phyloP scores from a whole-genome alignment of 2,113 vertebrate species.

The Eudorcas thomsonii region DNA sequence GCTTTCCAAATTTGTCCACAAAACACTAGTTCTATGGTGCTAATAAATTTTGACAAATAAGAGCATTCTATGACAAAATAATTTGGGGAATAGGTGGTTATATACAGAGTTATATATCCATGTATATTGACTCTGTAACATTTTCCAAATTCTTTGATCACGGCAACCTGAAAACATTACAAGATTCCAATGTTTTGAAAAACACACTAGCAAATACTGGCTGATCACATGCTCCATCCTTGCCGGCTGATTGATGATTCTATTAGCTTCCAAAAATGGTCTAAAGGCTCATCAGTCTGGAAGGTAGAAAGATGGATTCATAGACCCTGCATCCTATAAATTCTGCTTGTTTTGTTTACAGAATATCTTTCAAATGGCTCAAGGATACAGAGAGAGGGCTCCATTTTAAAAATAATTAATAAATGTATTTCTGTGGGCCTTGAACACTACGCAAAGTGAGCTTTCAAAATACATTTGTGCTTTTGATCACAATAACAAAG shows the following conservation, averaged over 20 bases:
- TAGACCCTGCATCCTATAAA: neutral
- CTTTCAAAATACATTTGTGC: constrained; percentile 22
- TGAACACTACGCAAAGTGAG: constrained; percentile 6
- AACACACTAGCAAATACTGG: neutral
- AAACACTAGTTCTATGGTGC: neutral
- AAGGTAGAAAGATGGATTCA: neutral
- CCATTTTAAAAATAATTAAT: neutral
- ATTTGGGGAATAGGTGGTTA: neutral
- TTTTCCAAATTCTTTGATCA: neutral
- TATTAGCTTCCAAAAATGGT: neutral
- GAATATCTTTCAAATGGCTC: neutral
- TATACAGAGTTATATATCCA: neutral
- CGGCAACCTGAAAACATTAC: neutral
- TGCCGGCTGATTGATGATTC: neutral
- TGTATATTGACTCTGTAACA: neutral
- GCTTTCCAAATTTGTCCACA: neutral
- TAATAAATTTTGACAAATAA: constrained; percentile 17
- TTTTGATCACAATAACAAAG: neutral
- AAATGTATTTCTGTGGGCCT: neutral
- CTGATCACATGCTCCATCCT: neutral
- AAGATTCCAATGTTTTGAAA: neutral
- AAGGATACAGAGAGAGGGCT: neutral
- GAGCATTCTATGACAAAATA: neutral
- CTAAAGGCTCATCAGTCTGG: neutral
- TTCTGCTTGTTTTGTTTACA: constrained; percentile 25